phyloP scores from a whole-genome alignment of 1,140 invertebrate species.

The Dinoponera quadriceps region DNA sequence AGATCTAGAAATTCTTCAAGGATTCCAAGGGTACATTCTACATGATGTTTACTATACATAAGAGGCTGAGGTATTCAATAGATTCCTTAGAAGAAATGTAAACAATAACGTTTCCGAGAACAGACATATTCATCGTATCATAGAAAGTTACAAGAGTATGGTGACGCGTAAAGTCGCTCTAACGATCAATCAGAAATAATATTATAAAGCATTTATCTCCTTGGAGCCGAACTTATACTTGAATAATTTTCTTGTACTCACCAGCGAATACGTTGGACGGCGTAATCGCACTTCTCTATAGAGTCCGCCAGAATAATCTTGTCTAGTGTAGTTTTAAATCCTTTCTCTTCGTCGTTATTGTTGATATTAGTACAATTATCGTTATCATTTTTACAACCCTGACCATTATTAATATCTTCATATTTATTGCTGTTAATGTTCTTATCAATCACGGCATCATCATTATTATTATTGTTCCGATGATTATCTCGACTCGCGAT shows the following conservation, averaged over 20 bases:
- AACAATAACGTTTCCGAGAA: constrained; percentile 25
- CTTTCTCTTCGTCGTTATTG: constrained; percentile 58
- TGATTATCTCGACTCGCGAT: constrained; percentile 67
- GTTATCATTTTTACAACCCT: constrained; percentile 27
- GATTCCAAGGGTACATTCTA: constrained; percentile 31
- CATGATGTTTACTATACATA: not conserved
- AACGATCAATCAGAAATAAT: not conserved
- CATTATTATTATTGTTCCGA: constrained; percentile 29
- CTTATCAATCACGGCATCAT: not conserved
- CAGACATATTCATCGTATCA: not conserved
- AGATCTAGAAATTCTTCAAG: constrained; percentile 4
- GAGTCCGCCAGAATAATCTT: constrained; percentile 83
- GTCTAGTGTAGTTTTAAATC: constrained; percentile 72
- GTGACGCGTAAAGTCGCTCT: not conserved
- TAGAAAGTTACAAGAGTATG: not conserved
- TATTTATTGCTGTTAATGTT: constrained; percentile 32
- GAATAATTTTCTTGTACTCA: constrained; percentile 61
- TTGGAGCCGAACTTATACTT: not conserved
- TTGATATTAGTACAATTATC: constrained; percentile 51
- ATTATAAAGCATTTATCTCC: not conserved
- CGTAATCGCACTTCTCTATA: constrained; percentile 81
- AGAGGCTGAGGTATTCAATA: constrained; percentile 1
- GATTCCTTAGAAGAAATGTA: constrained; percentile 34
- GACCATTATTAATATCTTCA: constrained; percentile 24
- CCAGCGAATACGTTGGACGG: constrained; percentile 82